These are phyloP conservation scores for Magallana angulata DNA, from an alignment of 1,140 invertebrate species.

Conservation along the genomic window DNA sequence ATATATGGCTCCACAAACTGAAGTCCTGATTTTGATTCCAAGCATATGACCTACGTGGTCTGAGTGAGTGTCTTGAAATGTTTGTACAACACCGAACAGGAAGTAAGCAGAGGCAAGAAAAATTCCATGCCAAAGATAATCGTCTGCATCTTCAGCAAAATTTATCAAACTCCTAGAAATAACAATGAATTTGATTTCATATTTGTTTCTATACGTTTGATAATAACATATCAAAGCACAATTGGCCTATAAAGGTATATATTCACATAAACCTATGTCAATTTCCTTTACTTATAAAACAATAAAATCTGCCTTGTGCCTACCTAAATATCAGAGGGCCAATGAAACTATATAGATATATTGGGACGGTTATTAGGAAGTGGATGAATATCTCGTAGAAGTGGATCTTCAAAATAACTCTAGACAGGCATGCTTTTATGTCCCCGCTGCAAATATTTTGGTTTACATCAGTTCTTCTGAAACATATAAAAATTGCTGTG, in stretches of 20 bases:
- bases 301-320: too few relatives aligned
- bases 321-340: too few relatives aligned
- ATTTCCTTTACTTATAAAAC: too few relatives aligned
- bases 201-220: too few relatives aligned
- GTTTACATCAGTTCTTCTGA: not conserved
- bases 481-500: not conserved
- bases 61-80: not conserved
- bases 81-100: not conserved
- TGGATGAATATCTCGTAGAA: not conserved
- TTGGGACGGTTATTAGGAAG: not conserved
- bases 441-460: not conserved
- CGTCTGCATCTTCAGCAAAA: not conserved
- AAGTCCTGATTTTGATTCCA: conserved; percentile 22
- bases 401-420: not conserved
- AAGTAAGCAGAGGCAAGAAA: not conserved
- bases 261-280: too few relatives aligned
- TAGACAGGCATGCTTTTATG: not conserved
- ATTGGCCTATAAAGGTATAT: too few relatives aligned
- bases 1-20: not conserved
- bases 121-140: conserved; percentile 13
- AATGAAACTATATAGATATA: too few relatives aligned
- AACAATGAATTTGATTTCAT: too few relatives aligned
- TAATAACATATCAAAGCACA: too few relatives aligned
- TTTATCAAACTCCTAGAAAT: not conserved
- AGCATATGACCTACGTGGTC: not conserved